These are phyloP conservation scores for Lasaia peninsularis DNA, from an alignment of 1,140 invertebrate species.

Conservation along the genomic window DNA sequence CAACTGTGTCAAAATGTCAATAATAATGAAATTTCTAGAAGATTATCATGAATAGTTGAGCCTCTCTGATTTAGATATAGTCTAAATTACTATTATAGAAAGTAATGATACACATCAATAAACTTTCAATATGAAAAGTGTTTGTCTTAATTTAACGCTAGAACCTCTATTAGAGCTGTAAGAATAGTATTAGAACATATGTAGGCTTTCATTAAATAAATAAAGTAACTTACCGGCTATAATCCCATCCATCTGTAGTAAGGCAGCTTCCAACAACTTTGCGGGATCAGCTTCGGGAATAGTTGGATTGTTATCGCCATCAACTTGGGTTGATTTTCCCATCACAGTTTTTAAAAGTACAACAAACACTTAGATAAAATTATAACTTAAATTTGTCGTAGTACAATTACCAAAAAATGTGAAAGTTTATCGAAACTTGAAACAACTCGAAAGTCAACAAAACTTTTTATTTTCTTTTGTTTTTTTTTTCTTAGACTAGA, in stretches of 20 bases:
- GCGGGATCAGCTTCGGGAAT: constrained; percentile 85
- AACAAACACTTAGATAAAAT: not conserved
- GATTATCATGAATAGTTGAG: too few species aligned
- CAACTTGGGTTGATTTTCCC: constrained; percentile 68
- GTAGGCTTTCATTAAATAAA: not conserved
- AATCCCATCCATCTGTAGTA: constrained; percentile 8
- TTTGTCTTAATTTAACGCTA: too few species aligned
- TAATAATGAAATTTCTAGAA: too few species aligned
- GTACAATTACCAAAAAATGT: constrained; percentile 23
- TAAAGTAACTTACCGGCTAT: constrained; percentile 8
- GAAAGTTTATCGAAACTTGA: constrained; percentile 20
- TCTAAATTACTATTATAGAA: too few species aligned
- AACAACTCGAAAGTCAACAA: constrained; percentile 46
- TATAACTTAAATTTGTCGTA: constrained; percentile 10
- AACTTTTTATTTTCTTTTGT: constrained; percentile 36
- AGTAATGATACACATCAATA: too few species aligned
- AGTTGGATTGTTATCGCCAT: constrained; percentile 71
- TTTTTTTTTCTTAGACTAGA: not conserved
- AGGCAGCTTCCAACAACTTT: constrained; percentile 71
- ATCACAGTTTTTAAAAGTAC: constrained; percentile 42
- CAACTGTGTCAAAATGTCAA: too few species aligned
- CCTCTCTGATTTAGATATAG: too few species aligned
- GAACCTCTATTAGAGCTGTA: too few species aligned
- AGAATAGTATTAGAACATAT: too few species aligned
- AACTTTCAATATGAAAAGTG: too few species aligned